Conservation (phyloP, 1,140 invertebrate species). For the Lethrus apterus region DNA sequence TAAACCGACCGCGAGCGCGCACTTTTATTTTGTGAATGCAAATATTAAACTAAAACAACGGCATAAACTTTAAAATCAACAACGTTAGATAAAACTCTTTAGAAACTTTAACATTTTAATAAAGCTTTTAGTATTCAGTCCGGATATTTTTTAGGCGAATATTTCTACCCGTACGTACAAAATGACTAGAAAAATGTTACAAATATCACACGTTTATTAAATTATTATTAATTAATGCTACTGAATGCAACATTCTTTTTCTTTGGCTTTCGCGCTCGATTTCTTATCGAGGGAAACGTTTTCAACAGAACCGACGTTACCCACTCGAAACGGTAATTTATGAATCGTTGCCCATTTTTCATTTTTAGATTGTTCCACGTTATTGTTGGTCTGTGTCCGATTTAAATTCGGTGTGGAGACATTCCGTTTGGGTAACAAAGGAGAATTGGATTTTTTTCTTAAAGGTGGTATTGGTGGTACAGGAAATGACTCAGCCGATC, state of each 20-base stretch:
- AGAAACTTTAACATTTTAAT: conserved; percentile 12
- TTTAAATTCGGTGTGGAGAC: too few species aligned
- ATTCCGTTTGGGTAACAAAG: background rate
- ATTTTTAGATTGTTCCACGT: too few species aligned
- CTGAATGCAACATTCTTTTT: conserved; percentile 21
- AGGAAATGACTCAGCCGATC: background rate
- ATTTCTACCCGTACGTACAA: conserved; percentile 10
- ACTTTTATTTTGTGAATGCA: conserved; percentile 14
- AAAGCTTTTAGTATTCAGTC: background rate
- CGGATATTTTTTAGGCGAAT: conserved; percentile 6
- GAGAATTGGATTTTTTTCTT: conserved; percentile 1
- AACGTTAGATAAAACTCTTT: conserved; percentile 11
- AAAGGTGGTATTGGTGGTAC: background rate
- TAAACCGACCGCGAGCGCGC: background rate
- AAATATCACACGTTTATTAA: conserved; percentile 6
- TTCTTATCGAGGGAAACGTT: background rate
- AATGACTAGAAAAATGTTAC: conserved; percentile 23
- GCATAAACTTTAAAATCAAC: conserved; percentile 14
- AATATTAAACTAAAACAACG: background rate
- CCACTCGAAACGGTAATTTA: too few species aligned
- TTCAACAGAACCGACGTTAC: too few species aligned
- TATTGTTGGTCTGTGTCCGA: too few species aligned
- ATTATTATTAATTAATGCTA: conserved; percentile 4
- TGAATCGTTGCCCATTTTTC: too few species aligned
- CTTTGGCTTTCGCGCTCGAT: conserved; percentile 8